Conservation (phyloP, 2,113 vertebrate species). For the Hoplias malabaricus region DNA sequence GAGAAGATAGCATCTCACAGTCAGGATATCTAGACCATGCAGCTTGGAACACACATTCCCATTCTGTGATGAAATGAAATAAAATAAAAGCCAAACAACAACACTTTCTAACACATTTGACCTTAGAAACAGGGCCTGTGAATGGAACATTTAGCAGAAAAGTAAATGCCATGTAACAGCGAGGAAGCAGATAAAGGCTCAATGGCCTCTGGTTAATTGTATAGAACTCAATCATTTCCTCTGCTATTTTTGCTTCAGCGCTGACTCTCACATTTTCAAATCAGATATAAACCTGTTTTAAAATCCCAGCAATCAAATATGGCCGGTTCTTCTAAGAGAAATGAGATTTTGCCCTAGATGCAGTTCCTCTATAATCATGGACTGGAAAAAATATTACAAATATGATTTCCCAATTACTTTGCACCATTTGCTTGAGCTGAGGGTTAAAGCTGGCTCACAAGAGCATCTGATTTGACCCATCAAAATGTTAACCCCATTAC, state of each 20-base stretch:
- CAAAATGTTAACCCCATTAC: too few relatives aligned
- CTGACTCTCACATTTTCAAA: conserved; percentile 20
- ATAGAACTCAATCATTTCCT: background rate
- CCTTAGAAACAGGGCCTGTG: background rate
- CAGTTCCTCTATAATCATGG: background rate
- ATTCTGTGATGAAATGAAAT: background rate
- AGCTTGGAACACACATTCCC: background rate
- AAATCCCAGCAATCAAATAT: conserved; percentile 5
- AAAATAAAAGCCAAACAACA: background rate
- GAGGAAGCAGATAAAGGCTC: background rate
- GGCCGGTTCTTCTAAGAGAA: background rate
- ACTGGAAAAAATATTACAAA: background rate
- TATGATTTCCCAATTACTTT: background rate
- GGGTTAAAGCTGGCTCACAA: too few relatives aligned
- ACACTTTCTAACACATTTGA: background rate
- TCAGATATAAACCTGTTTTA: conserved; percentile 13
- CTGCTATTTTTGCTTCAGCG: background rate
- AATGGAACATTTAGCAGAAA: background rate
- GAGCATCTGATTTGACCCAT: too few relatives aligned
- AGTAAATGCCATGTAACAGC: background rate
- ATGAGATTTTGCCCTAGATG: background rate
- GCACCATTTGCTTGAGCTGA: too few relatives aligned
- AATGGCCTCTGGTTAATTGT: conserved; percentile 16
- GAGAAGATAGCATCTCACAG: background rate
- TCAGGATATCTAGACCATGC: background rate